phyloP scores from a whole-genome alignment of 2,797 vertebrate genomes.

The Chiloscyllium punctatum region DNA sequence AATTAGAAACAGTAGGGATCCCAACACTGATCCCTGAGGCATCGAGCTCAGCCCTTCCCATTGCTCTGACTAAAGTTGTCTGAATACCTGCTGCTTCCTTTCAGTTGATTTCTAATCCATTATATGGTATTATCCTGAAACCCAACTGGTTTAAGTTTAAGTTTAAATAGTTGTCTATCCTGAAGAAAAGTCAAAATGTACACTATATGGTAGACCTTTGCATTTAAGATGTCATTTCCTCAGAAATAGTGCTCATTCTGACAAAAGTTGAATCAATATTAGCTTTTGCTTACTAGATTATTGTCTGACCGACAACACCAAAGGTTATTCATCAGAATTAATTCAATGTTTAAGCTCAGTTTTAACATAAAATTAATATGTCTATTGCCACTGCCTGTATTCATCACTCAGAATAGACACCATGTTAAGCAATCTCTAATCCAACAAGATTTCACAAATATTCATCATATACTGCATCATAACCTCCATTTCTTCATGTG shows the following conservation, averaged over 20 bases:
- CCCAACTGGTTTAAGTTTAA: neutral
- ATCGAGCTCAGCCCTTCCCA: neutral
- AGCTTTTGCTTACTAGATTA: neutral
- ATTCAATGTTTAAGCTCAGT: neutral
- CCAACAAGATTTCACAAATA: neutral
- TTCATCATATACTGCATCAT: neutral
- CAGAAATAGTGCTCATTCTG: neutral
- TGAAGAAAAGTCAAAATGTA: neutral
- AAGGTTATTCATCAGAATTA: neutral
- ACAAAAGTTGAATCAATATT: neutral
- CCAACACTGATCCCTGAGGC: slow-evolving; percentile 12
- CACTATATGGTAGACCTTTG: neutral
- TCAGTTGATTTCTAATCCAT: neutral
- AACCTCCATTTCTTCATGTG: neutral
- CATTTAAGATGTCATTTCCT: neutral
- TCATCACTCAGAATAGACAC: neutral
- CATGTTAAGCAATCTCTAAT: neutral
- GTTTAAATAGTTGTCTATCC: neutral
- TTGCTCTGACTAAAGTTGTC: neutral
- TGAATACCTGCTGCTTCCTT: neutral
- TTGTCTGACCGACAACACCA: neutral
- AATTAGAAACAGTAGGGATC: slow-evolving; percentile 17
- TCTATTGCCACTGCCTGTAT: neutral
- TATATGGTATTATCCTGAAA: neutral
- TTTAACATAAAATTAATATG: neutral